These are phyloP conservation scores for Pollenia labialis DNA, from an alignment of 2,888 invertebrate genomes.

Conservation along the genomic window DNA sequence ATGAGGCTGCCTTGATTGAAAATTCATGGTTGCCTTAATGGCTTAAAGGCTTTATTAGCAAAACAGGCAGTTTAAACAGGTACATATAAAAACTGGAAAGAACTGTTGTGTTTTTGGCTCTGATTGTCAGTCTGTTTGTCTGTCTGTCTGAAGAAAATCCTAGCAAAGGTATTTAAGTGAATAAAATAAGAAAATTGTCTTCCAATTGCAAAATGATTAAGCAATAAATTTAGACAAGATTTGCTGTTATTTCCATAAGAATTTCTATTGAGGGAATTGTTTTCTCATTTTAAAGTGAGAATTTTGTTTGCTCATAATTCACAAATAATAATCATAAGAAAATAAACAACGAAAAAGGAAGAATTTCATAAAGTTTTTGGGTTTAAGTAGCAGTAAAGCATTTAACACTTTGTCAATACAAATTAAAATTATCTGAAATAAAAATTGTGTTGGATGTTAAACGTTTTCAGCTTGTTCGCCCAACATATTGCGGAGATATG, in stretches of 20 bases:
- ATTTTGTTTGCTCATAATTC: slow-evolving; percentile 4
- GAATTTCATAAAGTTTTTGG: neutral
- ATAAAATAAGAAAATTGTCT: slow-evolving; percentile 33
- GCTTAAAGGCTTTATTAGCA: neutral
- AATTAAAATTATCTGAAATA: too few species aligned
- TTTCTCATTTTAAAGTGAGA: neutral
- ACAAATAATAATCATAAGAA: neutral
- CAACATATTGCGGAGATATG: too few species aligned
- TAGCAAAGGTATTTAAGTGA: neutral
- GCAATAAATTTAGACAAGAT: slow-evolving; percentile 71
- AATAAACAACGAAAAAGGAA: slow-evolving; percentile 36
- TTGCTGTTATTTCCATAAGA: slow-evolving; percentile 38
- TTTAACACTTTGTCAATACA: too few species aligned
- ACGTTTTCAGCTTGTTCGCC: too few species aligned
- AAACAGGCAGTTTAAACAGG: neutral
- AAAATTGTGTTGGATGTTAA: too few species aligned
- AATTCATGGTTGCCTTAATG: slow-evolving; percentile 64
- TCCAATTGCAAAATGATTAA: slow-evolving; percentile 70
- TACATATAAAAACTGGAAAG: neutral
- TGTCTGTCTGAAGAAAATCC: slow-evolving; percentile 19
- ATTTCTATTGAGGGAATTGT: neutral
- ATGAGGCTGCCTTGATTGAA: slow-evolving; percentile 70
- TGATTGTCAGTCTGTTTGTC: too few species aligned
- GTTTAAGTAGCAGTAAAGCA: too few species aligned
- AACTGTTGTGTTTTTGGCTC: too few species aligned